These are phyloP conservation scores for Coleophora flavipennella DNA, from an alignment of 2,888 invertebrate genomes.

Conservation along the genomic window DNA sequence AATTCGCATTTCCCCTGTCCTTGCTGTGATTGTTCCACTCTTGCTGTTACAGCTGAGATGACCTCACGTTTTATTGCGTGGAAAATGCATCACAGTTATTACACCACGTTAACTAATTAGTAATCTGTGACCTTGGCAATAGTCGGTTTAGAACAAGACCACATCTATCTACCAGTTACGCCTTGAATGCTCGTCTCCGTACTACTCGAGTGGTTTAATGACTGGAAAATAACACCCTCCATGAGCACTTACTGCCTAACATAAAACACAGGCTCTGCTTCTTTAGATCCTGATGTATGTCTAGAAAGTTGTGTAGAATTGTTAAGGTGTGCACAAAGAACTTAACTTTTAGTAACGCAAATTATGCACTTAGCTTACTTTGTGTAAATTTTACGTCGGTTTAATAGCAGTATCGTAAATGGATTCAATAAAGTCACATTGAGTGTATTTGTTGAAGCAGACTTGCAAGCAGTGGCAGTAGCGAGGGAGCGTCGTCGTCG, in stretches of 20 bases:
- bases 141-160: neutral
- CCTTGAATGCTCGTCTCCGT: neutral
- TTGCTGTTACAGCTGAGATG: neutral
- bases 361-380: no score
- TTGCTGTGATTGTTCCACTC: neutral
- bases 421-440: conserved; percentile 37
- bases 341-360: no score
- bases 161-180: conserved; percentile 1
- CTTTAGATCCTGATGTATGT: no score
- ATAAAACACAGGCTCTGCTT: no score
- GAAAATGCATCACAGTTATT: neutral
- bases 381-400: no score
- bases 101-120: conserved; percentile 2
- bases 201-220: conserved; percentile 22
- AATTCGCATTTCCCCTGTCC: conserved; percentile 1
- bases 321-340: no score
- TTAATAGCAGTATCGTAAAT: conserved; percentile 15
- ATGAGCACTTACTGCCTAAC: conserved; percentile 7
- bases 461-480: conserved; percentile 37
- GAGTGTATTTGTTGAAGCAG: conserved; percentile 46
- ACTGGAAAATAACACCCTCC: conserved; percentile 30
- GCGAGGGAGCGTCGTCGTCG: conserved; percentile 47
- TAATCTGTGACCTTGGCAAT: conserved; percentile 4
- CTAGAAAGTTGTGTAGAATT: no score
- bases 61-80: no score